Conservation (phyloP, 2,113 vertebrate genomes). For the Ammodytes dubius region DNA sequence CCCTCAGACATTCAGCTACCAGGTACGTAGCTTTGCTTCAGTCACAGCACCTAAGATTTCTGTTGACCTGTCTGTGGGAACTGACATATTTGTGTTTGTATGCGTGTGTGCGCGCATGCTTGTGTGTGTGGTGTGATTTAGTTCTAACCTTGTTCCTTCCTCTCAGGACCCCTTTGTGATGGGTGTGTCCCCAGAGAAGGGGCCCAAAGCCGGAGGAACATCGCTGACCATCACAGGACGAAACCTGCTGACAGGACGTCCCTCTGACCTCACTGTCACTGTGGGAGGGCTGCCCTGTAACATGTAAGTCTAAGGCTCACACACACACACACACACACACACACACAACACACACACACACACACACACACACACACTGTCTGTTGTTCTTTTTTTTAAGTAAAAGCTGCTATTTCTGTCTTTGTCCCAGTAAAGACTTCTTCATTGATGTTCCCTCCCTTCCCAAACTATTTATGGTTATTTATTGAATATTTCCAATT, state of each 20-base stretch:
- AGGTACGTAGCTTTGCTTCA: conserved; percentile 83
- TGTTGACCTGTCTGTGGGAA: not conserved
- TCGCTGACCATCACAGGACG: conserved; percentile 89
- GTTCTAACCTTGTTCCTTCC: not conserved
- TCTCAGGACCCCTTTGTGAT: conserved; percentile 91
- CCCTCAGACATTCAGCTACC: conserved; percentile 91
- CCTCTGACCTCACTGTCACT: conserved; percentile 88
- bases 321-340: not conserved
- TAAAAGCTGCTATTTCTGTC: not conserved
- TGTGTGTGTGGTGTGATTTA: not conserved
- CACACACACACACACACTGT: not conserved
- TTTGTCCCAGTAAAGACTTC: not conserved
- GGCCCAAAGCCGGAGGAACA: conserved; percentile 94
- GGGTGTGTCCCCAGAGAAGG: conserved; percentile 88
- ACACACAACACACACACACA: not conserved
- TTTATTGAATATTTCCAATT: too few relatives aligned
- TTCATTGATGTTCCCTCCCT: not conserved
- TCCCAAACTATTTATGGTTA: too few relatives aligned
- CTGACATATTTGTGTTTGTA: too few relatives aligned
- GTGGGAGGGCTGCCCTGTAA: conserved; percentile 90
- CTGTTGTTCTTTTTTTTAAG: not conserved
- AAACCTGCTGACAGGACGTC: conserved; percentile 91
- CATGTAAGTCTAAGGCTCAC: conserved; percentile 86
- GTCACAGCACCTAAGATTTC: not conserved
- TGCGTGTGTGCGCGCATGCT: too few relatives aligned